These are phyloP conservation scores for Malurus elegans DNA, from an alignment of 2,113 vertebrate genomes.

Conservation along the genomic window DNA sequence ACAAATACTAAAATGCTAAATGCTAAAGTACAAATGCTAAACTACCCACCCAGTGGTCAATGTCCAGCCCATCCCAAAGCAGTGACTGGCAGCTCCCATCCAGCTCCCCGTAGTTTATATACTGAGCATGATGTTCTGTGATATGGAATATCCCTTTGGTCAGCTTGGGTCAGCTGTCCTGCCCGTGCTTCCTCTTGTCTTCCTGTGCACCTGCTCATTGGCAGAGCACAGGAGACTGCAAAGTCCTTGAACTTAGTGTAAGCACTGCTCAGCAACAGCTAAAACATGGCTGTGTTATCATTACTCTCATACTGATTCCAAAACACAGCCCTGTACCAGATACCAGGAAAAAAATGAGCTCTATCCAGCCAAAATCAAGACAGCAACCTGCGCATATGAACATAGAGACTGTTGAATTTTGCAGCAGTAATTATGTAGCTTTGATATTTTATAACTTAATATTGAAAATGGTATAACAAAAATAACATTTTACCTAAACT, in stretches of 20 bases:
- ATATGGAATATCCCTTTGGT: not conserved
- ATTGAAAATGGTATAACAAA: not conserved
- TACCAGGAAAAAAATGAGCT: not conserved
- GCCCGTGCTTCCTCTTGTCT: accelerated
- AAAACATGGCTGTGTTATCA: not conserved
- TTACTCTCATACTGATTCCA: not conserved
- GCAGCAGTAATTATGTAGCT: not conserved
- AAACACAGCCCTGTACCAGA: not conserved
- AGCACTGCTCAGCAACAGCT: not conserved
- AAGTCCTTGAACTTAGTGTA: not conserved
- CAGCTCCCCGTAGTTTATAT: not conserved
- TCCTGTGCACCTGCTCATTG: not conserved
- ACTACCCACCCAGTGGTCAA: not conserved
- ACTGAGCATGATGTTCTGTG: accelerated
- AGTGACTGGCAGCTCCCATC: not conserved
- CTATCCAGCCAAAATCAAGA: not conserved
- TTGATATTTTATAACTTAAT: not conserved
- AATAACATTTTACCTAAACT: not conserved
- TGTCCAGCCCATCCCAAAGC: not conserved
- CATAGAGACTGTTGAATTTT: not conserved
- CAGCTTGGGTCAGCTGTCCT: not conserved
- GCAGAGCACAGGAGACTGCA: not conserved
- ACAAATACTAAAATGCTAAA: too few relatives aligned
- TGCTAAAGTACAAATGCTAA: not conserved
- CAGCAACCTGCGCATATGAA: not conserved